Evolutionary conservation across 2,113 vertebrate genomes (phyloP), one percentile per base, ranked within the genome.

Genomic region (Leptocoma aspasia): DNA sequence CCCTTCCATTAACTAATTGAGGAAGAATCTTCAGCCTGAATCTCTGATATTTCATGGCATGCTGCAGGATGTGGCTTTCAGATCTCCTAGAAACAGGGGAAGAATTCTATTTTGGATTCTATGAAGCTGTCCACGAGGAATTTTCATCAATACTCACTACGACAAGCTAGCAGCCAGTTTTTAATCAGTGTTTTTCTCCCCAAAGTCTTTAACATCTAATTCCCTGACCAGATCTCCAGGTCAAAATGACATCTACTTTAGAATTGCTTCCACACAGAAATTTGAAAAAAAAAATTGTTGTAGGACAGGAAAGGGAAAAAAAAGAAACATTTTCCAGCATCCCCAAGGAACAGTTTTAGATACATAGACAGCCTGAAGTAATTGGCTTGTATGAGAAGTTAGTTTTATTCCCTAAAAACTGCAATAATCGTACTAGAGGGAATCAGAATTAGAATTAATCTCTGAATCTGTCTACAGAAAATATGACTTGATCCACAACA

Each of bases 251-350:
- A 72, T 85, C 52, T 52, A 37, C 73, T 94, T 96, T 81, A 92
- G 88, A 88, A 73, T 92, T 93, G 59, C 66, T 92, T 96, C 92
- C 59, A 87, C 87, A 86, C 27, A 94, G 83, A 92, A 96, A 84
- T 76, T 79, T 56, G 26, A 45, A 89, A 96, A 83, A 76, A 93
- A 83, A 76, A 52, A 30, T 1, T 9, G 23, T n/a, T 90, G 89
- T 82, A 95, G 75, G 45, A 87, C 56, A 95, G 68, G 81, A 97
- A 96, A 94, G 85, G 26, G 56, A 76, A 96, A 93, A 93, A 39
- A 96, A 95, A 96, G 61, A 94, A 94, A 92, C 75, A 41, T 89
- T 12, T 92, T 73, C 64, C 64, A 78, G 45, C 75, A 73, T 95
- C 64, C 56, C 90, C 61, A 79, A 94, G 60, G 77, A 89, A 87